phyloP scores from a whole-genome alignment of 2,888 invertebrate species.

The Pelosia muscerda region DNA sequence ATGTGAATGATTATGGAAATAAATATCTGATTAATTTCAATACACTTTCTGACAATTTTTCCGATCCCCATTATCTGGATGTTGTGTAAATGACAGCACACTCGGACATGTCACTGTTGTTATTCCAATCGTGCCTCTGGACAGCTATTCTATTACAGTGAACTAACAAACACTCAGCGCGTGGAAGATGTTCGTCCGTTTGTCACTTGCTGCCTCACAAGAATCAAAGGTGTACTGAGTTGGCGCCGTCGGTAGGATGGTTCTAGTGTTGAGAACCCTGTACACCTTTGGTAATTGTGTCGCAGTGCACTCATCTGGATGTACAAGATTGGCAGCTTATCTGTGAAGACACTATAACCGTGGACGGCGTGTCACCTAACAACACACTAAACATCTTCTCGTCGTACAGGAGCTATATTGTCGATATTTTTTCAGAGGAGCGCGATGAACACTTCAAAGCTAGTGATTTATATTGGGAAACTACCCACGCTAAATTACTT shows the following conservation, averaged over 20 bases:
- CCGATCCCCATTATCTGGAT: too few relatives aligned
- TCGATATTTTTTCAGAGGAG: slow-evolving; percentile 84
- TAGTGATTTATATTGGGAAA: slow-evolving; percentile 92
- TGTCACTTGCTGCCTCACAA: slow-evolving; percentile 1
- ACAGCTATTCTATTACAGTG: too few relatives aligned
- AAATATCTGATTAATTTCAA: too few relatives aligned
- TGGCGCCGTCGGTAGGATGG: background rate
- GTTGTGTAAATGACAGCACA: too few relatives aligned
- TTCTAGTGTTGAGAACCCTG: slow-evolving; percentile 10
- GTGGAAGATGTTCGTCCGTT: too few relatives aligned
- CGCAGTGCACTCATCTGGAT: background rate
- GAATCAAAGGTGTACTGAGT: slow-evolving; percentile 4
- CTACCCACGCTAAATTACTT: slow-evolving; percentile 82
- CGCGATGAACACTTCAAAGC: slow-evolving; percentile 90
- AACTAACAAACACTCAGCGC: too few relatives aligned
- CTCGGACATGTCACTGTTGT: background rate
- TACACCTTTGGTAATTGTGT: slow-evolving; percentile 10
- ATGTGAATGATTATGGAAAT: too few relatives aligned
- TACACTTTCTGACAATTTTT: too few relatives aligned
- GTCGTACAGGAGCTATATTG: background rate
- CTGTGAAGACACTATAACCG: background rate
- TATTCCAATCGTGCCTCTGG: too few relatives aligned
- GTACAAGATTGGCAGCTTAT: too few relatives aligned
- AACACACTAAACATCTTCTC: too few relatives aligned
- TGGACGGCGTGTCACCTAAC: background rate